phyloP scores from a whole-genome alignment of 2,113 vertebrate genomes.

The Lepus europaeus region DNA sequence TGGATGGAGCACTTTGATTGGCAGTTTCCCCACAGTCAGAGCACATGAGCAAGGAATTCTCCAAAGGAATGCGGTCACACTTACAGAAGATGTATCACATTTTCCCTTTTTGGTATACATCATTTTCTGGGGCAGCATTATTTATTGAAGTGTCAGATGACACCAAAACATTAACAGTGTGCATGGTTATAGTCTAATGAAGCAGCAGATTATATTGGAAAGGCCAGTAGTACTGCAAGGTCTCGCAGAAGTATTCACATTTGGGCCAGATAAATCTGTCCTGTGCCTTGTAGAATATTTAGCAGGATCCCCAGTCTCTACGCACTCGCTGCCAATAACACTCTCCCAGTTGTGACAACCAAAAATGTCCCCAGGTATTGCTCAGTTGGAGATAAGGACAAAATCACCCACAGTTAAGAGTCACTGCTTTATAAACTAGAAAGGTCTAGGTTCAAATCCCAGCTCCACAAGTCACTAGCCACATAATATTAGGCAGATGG shows the following conservation, averaged over 20 bases:
- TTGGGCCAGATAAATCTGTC: not conserved
- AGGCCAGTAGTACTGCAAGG: not conserved
- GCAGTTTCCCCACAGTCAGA: not conserved
- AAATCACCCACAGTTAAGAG: conserved; percentile 22
- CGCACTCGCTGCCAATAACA: not conserved
- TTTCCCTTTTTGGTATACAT: not conserved
- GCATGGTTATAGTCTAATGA: not conserved
- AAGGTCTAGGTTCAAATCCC: not conserved
- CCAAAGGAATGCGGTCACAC: not conserved
- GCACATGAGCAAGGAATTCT: not conserved
- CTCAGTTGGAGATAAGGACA: not conserved
- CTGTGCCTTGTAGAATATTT: not conserved
- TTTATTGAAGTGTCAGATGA: conserved; percentile 8
- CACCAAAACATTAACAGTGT: conserved; percentile 19
- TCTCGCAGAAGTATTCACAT: not conserved
- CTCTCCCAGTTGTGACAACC: not conserved
- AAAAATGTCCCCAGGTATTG: not conserved
- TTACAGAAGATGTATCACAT: not conserved
- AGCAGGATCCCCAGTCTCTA: not conserved
- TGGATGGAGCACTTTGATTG: not conserved
- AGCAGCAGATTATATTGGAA: not conserved
- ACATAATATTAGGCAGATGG: not conserved
- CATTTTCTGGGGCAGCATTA: conserved; percentile 35
- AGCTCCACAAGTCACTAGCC: not conserved
- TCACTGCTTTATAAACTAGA: not conserved